A percentile compares a stretch with the other conserved stretches of the same genome.
phyloP scores from a whole-genome alignment of 2,888 invertebrate species.

The Drosophila nr. medialis region DNA sequence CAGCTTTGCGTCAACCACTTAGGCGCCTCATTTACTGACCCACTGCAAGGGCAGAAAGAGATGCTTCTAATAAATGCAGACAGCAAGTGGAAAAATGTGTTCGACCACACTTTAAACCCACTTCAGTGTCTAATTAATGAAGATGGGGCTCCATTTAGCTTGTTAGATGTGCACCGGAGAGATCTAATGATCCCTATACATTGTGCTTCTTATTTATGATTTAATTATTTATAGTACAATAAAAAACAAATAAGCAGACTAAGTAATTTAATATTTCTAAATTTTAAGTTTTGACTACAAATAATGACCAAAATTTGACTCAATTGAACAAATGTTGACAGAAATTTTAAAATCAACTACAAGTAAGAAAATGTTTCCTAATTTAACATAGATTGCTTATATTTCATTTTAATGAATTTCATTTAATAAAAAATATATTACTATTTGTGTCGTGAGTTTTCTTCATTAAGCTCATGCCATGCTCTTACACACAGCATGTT shows the following conservation, averaged over 20 bases:
- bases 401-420: background rate
- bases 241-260: background rate
- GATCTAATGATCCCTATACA: background rate
- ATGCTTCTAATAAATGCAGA: constrained; percentile 10
- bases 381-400: background rate
- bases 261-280: background rate
- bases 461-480: too few relatives aligned
- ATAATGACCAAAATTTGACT: background rate
- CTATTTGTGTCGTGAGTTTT: background rate
- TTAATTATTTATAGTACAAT: background rate
- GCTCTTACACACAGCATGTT: background rate
- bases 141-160: constrained; percentile 43
- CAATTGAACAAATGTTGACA: background rate
- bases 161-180: constrained; percentile 14
- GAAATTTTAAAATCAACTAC: background rate
- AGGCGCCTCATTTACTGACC: constrained; percentile 64
- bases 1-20: constrained; percentile 64
- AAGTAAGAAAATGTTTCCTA: background rate
- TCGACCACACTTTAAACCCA: constrained; percentile 23
- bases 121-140: constrained; percentile 62
- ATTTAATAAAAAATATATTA: background rate
- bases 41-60: constrained; percentile 15
- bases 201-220: background rate
- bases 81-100: constrained; percentile 24
- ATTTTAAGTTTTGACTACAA: background rate